Conservation (phyloP, 2,797 vertebrate species). For the Coregonus suidteri region DNA sequence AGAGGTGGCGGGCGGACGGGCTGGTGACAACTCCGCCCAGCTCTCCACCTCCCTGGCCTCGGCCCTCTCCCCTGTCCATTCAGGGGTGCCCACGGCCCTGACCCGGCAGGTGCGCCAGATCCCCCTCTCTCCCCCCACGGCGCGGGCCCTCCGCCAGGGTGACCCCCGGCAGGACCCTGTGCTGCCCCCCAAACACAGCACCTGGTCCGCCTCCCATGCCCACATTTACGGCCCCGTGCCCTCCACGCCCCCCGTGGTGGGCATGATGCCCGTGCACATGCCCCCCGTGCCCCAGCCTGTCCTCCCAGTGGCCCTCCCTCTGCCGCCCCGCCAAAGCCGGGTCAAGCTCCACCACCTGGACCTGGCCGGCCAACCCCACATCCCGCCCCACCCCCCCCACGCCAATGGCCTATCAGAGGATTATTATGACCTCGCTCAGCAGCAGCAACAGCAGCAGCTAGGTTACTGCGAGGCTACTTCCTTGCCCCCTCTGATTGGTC, state of each 20-base stretch:
- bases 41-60: slow-evolving; percentile 78
- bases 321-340: slow-evolving; percentile 73
- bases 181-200: slow-evolving; percentile 75
- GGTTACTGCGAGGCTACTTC: slow-evolving; percentile 71
- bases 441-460: slow-evolving; percentile 63
- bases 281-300: slow-evolving; percentile 60
- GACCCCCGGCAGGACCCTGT: slow-evolving; percentile 49
- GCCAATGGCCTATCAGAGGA: slow-evolving; percentile 73
- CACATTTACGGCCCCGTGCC: slow-evolving; percentile 74
- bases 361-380: slow-evolving; percentile 56
- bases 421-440: slow-evolving; percentile 68
- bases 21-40: slow-evolving; percentile 52
- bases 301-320: slow-evolving; percentile 77
- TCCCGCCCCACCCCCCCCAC: slow-evolving; percentile 57
- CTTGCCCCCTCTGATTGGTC: slow-evolving; percentile 68
- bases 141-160: slow-evolving; percentile 55
- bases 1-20: slow-evolving; percentile 46
- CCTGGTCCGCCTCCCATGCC: slow-evolving; percentile 79
- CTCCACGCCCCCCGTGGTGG: slow-evolving; percentile 66
- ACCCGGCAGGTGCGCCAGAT: slow-evolving; percentile 79
- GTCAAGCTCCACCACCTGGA: slow-evolving; percentile 73
- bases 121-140: slow-evolving; percentile 80
- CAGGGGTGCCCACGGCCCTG: slow-evolving; percentile 65
- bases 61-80: slow-evolving; percentile 81
- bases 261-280: slow-evolving; percentile 69